Percentiles rank a stretch among this genome's conserved stretches.
These are phyloP conservation scores for Caenorhabditis sp. DNA, from an alignment of 2,888 invertebrate species.

Conservation along the genomic window DNA sequence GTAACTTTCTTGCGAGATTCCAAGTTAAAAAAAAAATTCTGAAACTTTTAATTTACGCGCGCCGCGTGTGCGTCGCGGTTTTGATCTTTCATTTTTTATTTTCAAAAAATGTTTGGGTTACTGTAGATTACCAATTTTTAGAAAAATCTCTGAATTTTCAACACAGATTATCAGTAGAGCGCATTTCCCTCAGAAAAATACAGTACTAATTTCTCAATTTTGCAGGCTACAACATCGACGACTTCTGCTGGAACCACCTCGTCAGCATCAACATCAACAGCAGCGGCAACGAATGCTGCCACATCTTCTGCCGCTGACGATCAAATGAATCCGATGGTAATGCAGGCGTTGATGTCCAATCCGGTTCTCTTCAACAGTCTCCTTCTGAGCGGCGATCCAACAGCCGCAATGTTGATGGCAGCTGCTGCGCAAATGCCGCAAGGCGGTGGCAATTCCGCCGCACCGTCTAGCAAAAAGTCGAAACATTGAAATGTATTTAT, in stretches of 20 bases:
- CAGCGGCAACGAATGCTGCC: slow-evolving; percentile 1
- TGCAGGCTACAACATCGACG: slow-evolving; percentile 12
- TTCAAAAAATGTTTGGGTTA: no score
- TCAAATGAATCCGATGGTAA: slow-evolving; percentile 41
- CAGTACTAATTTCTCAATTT: neutral
- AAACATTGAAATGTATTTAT: slow-evolving; percentile 19
- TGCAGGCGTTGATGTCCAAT: slow-evolving; percentile 25
- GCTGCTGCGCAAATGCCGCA: slow-evolving; percentile 17
- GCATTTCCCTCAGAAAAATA: no score
- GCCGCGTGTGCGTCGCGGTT: no score
- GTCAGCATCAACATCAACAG: neutral
- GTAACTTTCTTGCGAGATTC: no score
- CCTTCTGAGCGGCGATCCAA: slow-evolving; percentile 21
- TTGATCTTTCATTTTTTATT: no score
- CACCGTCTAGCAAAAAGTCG: slow-evolving; percentile 17
- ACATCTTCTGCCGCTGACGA: slow-evolving; percentile 14
- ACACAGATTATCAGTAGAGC: no score
- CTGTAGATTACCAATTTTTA: no score
- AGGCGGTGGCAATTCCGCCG: no score
- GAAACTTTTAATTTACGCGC: no score
- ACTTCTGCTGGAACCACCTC: slow-evolving; percentile 4
- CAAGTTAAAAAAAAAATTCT: no score
- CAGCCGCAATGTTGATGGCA: slow-evolving; percentile 8
- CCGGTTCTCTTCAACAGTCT: slow-evolving; percentile 20
- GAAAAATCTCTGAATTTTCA: no score